phyloP scores from a whole-genome alignment of 2,113 vertebrate species.

The Stigmatopora nigra region DNA sequence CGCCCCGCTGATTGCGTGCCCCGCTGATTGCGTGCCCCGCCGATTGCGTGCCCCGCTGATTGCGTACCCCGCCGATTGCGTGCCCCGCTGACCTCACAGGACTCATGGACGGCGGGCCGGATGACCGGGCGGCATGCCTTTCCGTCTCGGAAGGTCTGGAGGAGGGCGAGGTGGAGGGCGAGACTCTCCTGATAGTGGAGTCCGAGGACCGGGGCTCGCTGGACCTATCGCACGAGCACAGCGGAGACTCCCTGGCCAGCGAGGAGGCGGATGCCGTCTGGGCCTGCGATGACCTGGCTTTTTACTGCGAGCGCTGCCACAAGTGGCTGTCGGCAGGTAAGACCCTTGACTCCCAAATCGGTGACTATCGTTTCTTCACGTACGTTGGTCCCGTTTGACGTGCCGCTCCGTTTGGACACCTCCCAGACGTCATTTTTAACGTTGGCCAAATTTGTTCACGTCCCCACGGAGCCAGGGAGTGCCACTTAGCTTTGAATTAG shows the following conservation, averaged over 20 bases:
- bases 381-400: no score
- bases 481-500: no score
- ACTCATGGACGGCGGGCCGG: conserved; percentile 61
- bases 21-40: no score
- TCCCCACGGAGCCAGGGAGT: no score
- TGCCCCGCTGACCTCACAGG: conserved; percentile 49
- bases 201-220: conserved; percentile 92
- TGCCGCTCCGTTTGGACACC: no score
- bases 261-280: conserved; percentile 76
- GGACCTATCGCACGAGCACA: conserved; percentile 94
- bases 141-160: conserved; percentile 89
- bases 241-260: conserved; percentile 91
- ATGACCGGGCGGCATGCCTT: conserved; percentile 81
- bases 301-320: conserved; percentile 95
- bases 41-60: no score
- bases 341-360: no score
- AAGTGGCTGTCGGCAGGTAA: conserved; percentile 94
- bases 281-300: conserved; percentile 85
- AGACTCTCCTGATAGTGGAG: conserved; percentile 90
- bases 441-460: no score
- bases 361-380: no score
- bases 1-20: conserved; percentile 24
- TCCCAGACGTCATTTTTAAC: no score
- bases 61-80: no score
- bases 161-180: conserved; percentile 94